Evolutionary conservation across 2,113 vertebrate species (phyloP).

Genomic region (Laterallus jamaicensis): DNA sequence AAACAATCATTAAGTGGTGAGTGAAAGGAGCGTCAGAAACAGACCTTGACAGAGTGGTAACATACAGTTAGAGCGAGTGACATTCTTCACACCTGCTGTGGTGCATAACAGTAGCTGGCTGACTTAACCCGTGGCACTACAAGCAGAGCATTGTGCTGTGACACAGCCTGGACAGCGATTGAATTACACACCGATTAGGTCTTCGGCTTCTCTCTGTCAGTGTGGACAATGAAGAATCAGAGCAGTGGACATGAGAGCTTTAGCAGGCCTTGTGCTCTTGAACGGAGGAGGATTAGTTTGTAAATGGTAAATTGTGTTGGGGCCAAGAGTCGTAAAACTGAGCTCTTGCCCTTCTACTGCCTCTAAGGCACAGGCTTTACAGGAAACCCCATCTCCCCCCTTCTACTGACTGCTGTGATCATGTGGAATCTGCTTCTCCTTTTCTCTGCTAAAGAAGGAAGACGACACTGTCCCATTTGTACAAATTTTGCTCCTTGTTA

Average conservation of each 20-base stretch:
- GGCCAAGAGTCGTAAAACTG: constrained; percentile 64
- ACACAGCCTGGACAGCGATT: constrained; percentile 71
- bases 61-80: constrained; percentile 43
- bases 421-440: background rate
- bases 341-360: constrained; percentile 63
- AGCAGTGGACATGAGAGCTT: constrained; percentile 68
- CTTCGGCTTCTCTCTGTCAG: constrained; percentile 55
- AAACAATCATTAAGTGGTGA: constrained; percentile 54
- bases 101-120: constrained; percentile 77
- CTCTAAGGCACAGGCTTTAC: constrained; percentile 53
- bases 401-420: background rate
- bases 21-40: constrained; percentile 13
- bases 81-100: constrained; percentile 82
- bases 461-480: background rate
- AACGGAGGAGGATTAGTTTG: constrained; percentile 64
- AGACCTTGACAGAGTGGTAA: constrained; percentile 65
- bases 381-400: background rate
- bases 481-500: background rate
- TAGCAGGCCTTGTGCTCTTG: constrained; percentile 62
- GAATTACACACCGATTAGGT: constrained; percentile 76
- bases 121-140: constrained; percentile 72
- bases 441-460: background rate
- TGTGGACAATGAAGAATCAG: constrained; percentile 72
- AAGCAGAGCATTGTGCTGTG: constrained; percentile 76
- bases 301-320: constrained; percentile 69